phyloP scores from a whole-genome alignment of 1,140 invertebrate species.

The Grapholita molesta region DNA sequence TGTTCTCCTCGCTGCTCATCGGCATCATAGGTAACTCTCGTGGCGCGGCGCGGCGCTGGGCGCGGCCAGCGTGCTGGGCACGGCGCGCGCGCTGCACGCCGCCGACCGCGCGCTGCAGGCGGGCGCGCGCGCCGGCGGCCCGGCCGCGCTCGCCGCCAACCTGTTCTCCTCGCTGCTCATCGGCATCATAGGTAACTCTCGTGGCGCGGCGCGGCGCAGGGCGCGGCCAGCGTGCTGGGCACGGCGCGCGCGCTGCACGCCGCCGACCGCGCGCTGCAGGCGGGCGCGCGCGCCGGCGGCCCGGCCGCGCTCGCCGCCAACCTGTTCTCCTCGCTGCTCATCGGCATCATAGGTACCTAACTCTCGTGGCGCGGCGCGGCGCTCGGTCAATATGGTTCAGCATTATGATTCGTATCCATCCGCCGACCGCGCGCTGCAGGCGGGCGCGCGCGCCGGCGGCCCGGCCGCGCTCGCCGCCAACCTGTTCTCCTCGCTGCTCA shows the following conservation, averaged over 20 bases:
- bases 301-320: slow-evolving; percentile 59
- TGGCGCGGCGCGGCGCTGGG: slow-evolving; percentile 56
- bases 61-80: slow-evolving; percentile 57
- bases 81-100: slow-evolving; percentile 60
- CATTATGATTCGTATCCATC: slow-evolving; percentile 61
- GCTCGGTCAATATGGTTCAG: slow-evolving; percentile 54
- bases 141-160: slow-evolving; percentile 59
- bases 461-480: slow-evolving; percentile 59
- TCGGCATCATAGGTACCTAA: slow-evolving; percentile 62
- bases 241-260: slow-evolving; percentile 63
- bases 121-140: slow-evolving; percentile 49
- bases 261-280: slow-evolving; percentile 57
- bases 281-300: slow-evolving; percentile 51
- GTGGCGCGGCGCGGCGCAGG: slow-evolving; percentile 55
- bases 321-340: slow-evolving; percentile 62
- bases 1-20: slow-evolving; percentile 64
- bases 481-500: slow-evolving; percentile 62
- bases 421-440: slow-evolving; percentile 57
- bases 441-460: slow-evolving; percentile 51
- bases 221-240: slow-evolving; percentile 55
- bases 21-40: slow-evolving; percentile 53
- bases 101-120: slow-evolving; percentile 59
- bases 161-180: slow-evolving; percentile 64
- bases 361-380: slow-evolving; percentile 49
- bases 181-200: slow-evolving; percentile 52